These are phyloP conservation scores for Poliocrania exsul DNA, from an alignment of 2,797 vertebrate species.

Conservation along the genomic window DNA sequence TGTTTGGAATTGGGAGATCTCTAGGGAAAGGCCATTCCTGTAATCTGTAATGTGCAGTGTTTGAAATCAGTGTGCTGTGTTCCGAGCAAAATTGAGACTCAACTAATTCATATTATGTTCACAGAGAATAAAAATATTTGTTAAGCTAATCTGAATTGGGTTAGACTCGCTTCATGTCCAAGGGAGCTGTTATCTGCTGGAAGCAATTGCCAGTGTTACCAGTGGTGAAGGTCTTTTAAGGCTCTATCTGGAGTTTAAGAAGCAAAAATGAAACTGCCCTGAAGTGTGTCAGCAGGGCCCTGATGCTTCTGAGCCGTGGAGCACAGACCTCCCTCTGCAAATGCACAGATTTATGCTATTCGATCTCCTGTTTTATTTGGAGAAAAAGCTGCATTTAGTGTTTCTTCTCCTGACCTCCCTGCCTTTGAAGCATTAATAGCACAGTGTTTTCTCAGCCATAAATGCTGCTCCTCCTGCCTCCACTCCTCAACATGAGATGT, in stretches of 20 bases:
- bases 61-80: background rate
- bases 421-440: slow-evolving; percentile 1
- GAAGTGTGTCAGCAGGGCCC: background rate
- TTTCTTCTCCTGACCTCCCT: background rate
- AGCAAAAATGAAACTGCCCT: background rate
- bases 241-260: background rate
- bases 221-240: background rate
- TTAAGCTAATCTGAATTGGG: background rate
- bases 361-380: background rate
- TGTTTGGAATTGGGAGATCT: background rate
- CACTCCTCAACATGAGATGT: background rate
- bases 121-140: background rate
- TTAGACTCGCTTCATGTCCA: background rate
- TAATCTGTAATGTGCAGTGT: background rate
- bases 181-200: background rate
- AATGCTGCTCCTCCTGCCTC: slow-evolving; percentile 22
- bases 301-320: background rate
- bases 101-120: background rate
- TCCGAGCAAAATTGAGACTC: background rate
- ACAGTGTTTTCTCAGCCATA: background rate
- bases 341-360: background rate
- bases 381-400: background rate
- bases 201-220: background rate
- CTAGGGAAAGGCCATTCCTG: background rate
- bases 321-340: background rate